Conservation (phyloP, 35 echinoderm and acorn worm species). For the Amphiura filiformis region DNA sequence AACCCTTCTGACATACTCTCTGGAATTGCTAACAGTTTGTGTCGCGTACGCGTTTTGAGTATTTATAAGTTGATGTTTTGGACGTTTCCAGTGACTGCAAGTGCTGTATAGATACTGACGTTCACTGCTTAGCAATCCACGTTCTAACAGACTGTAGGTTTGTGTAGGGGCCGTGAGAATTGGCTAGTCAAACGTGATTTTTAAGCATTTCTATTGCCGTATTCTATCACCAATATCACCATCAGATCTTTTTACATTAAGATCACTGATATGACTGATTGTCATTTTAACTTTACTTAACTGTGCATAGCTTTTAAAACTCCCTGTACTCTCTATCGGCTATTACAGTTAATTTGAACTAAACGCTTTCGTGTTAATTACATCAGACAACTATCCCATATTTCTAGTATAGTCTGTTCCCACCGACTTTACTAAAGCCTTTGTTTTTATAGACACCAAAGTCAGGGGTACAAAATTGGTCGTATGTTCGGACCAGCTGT, state of each 20-base stretch:
- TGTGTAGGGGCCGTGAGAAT: neutral
- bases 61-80: neutral
- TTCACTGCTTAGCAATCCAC: neutral
- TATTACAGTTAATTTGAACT: neutral
- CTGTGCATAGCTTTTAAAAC: neutral
- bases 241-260: conserved; percentile 2
- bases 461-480: neutral
- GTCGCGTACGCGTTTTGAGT: too few relatives aligned
- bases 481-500: neutral
- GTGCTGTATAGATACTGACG: neutral
- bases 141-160: neutral
- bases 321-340: neutral
- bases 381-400: neutral
- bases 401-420: too few relatives aligned
- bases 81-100: neutral
- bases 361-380: neutral
- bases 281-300: neutral
- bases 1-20: too few relatives aligned
- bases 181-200: neutral
- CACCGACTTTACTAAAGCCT: neutral
- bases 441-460: neutral
- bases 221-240: neutral
- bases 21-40: too few relatives aligned
- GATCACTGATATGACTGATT: neutral
- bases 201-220: neutral